Base-by-base conservation (phyloP, 1,140 invertebrate species). In the Augochlora pura region DNA sequence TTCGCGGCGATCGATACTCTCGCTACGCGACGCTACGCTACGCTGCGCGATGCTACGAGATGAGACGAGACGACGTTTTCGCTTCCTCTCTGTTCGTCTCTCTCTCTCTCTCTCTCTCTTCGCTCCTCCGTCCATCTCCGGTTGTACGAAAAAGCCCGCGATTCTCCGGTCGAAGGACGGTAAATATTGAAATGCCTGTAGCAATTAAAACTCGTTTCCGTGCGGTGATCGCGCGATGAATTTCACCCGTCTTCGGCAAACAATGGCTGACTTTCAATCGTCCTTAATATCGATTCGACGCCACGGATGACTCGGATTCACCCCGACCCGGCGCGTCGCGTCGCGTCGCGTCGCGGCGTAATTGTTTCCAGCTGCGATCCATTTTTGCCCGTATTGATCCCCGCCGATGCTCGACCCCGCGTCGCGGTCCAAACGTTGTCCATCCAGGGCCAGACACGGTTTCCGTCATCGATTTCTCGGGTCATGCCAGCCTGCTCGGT, bases 101-200 rank as follows among this genome's bases (percentile, higher is more conserved):
- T 32, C 32, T 32, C 32, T 32, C 32, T 32, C 32, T 32, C 32
- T 32, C 32, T 32, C 32, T 32, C 32, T 32, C 32, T 32, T 32
- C 32, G 1, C 32, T 32, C 32, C 32, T 32, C 32, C 32, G 32
- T 32, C 32, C 32, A 32, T 32, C 4, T 32, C n/a, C n/a, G n/a
- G n/a, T 32, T 32, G 32, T 32, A 32, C 8, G 14, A n/a, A 79
- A 79, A 74, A 67, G 74, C 60, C 54, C 8, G 57, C 62, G 49
- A 66, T 65, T 38, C 25, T 38, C 39, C 54, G 42, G 74, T 60
- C 23, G 25, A 9, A 7, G 54, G 21, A 2, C 18, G 42, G 70
- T 60, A 67, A 79, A 79, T 74, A 74, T 62, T 27, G 71, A 74
- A 79, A 67, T 32, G 39, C 39, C 27, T 46, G 62, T 77, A 42